Conservation (phyloP, 2,888 invertebrate species). For the Drosophila cyrtoloma region DNA sequence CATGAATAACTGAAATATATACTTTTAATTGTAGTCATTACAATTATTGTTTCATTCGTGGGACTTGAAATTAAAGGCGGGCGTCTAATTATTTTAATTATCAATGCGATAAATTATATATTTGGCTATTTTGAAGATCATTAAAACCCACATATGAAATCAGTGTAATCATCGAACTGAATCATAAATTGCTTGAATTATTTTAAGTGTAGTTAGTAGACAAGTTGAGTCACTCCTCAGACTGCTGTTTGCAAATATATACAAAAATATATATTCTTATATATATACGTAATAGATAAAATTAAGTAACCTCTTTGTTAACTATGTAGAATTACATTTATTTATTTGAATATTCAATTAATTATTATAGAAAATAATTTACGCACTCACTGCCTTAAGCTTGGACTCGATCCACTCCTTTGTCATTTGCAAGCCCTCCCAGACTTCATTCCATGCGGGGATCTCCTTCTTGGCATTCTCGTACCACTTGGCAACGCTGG, state of each 20-base stretch:
- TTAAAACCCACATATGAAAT: background rate
- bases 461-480: slow-evolving; percentile 86
- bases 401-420: slow-evolving; percentile 25
- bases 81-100: background rate
- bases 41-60: background rate
- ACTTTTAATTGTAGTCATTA: slow-evolving; percentile 25
- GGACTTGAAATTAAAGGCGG: background rate
- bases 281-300: background rate
- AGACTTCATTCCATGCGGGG: slow-evolving; percentile 87
- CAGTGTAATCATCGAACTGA: background rate
- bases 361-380: background rate
- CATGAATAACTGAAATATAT: slow-evolving; percentile 34
- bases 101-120: background rate
- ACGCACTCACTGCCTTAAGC: background rate
- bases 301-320: background rate
- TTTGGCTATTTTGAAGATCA: background rate
- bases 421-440: slow-evolving; percentile 86
- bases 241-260: background rate
- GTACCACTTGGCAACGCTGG: slow-evolving; percentile 89
- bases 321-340: background rate
- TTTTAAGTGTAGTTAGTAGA: background rate
- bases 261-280: background rate
- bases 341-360: background rate
- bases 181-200: background rate
- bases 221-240: background rate